Base-by-base conservation (phyloP, 1,140 invertebrate genomes). In the Lepidostoma basale region DNA sequence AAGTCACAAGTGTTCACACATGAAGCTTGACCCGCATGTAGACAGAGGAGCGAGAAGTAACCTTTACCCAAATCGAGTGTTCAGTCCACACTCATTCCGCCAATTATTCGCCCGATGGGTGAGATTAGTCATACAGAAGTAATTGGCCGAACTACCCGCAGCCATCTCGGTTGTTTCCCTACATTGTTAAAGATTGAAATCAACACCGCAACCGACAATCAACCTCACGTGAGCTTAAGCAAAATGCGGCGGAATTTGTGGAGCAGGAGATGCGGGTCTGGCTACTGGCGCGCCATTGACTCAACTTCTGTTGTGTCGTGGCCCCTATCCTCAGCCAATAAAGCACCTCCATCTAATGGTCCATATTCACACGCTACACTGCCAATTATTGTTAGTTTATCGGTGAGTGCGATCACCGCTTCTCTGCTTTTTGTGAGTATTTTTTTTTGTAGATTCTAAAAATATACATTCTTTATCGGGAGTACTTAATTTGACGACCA, bases 241-340 rank as follows among this genome's bases (percentile, higher is more conserved):
- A 25, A 62, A 40, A 62, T 36, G 33, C 56, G 20, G 12, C 25
- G 16, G 25, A 9, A 60, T 60, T 44, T 39, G 44, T 49, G 33
- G n/a, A 28, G 18, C 36, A 22, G 16, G 33, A 68, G 44, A 72
- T 72, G 70, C 70, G 70, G 70, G 70, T 47, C 64, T 52, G n/a
- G n/a, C n/a, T n/a, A n/a, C n/a, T n/a, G n/a, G n/a, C n/a, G n/a
- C n/a, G n/a, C n/a, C n/a, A n/a, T n/a, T n/a, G n/a, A n/a, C n/a
- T n/a, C n/a, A n/a, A n/a, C n/a, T n/a, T n/a, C n/a, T n/a, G n/a
- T n/a, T n/a, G n/a, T n/a, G n/a, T 25, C 10, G 30, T n/a, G 9
- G 67, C 65, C 70, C 65, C 40, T 72, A 72, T 68, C 36, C n/a
- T 62, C 14, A 39, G 47, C 63, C 64, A 70, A 72, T 68, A 64